phyloP scores from a whole-genome alignment of 2,113 vertebrate species.

The Cavia porcellus region DNA sequence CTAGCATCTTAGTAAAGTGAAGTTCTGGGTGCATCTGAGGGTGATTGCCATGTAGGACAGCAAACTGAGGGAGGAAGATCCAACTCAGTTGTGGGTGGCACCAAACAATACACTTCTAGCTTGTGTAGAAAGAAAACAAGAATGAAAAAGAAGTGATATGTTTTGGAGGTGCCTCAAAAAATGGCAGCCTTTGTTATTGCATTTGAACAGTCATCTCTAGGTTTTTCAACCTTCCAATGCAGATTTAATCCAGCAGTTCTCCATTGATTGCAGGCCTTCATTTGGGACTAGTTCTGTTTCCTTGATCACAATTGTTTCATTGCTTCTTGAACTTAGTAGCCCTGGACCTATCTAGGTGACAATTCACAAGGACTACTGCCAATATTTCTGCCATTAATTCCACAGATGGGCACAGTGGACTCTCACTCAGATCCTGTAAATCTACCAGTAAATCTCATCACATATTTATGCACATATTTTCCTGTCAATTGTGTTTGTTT shows the following conservation, averaged over 20 bases:
- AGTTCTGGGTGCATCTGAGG: background rate
- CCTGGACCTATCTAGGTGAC: background rate
- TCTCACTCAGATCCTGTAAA: background rate
- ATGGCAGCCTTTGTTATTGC: background rate
- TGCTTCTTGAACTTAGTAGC: background rate
- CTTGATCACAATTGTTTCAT: background rate
- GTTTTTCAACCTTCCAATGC: background rate
- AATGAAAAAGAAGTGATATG: background rate
- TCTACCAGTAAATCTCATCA: background rate
- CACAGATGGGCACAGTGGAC: background rate
- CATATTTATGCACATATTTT: background rate
- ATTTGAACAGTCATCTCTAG: background rate
- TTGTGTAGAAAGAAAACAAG: background rate
- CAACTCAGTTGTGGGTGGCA: background rate
- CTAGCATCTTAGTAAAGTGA: too few species aligned
- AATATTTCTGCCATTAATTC: background rate
- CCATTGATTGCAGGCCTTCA: background rate
- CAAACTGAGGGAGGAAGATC: background rate
- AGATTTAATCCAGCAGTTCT: background rate
- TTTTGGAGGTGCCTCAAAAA: background rate
- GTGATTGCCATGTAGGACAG: background rate
- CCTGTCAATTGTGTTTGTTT: background rate
- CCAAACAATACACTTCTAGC: background rate
- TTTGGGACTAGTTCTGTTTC: background rate
- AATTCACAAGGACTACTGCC: background rate